Base-by-base conservation (phyloP, 2,797 vertebrate genomes). In the Crocidura indochinensis region DNA sequence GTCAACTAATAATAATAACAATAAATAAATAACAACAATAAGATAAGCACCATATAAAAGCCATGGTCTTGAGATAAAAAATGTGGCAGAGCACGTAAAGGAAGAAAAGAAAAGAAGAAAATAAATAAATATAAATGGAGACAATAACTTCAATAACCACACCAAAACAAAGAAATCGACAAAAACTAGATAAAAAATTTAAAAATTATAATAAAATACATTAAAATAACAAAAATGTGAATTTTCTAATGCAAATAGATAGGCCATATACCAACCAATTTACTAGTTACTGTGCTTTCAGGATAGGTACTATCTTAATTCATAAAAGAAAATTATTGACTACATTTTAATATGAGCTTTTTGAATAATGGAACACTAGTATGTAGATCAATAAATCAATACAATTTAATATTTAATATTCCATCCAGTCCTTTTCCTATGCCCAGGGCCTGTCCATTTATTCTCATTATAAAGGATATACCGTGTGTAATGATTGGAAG, bases 351-450 rank as follows among this genome's bases (percentile, higher is more conserved):
- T 76, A 47, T 46, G 67, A 84, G 20, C 31, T 87, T 90, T 87
- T 88, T 49, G 24, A 86, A 64, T 62, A 77, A 22, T 49, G 79
- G 6, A 47, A 49, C 68, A 75, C 84, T 81, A 56, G 20, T 64
- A 38, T 38, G 38, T 38, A 91, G 69, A 84, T 96, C 17, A 88
- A 81, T 79, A 92, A 94, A 53, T 73, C 87, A 82, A 76, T 91
- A 77, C 31, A 92, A 79, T 85, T 95, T 95, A 88, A 93, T 87
- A 72, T 82, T 91, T 91, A 88, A 84, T 82, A 44, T 82, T 85
- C 26, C 84, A 56, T 56, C 22, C 62, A 81, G 44, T 64, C 74
- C 31, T 90, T 92, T 95, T 49, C 44, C n/a, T 64, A 20, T 81
- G 29, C 29, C n/a, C 6, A 89, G 60, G 0, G 10, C 60, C 38